phyloP scores from a whole-genome alignment of 2,888 invertebrate genomes.

The Rhogogaster chlorosoma region DNA sequence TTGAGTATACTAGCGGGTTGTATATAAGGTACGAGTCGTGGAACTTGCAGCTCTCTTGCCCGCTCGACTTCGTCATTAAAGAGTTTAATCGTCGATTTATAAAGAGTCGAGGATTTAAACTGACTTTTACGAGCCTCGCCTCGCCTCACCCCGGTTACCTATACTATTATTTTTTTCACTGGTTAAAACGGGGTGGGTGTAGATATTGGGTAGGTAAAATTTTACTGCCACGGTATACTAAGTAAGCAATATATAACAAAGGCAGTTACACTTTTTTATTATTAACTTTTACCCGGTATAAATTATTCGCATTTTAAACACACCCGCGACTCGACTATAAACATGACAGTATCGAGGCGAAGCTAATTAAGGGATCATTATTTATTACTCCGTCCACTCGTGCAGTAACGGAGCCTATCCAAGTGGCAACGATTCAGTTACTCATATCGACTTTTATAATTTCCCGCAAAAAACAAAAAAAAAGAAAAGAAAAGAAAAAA shows the following conservation, averaged over 20 bases:
- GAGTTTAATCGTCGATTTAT: constrained; percentile 37
- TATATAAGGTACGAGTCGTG: not conserved
- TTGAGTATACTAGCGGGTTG: not conserved
- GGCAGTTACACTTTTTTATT: not conserved
- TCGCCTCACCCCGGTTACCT: not conserved
- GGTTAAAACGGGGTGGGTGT: not conserved
- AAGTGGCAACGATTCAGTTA: not conserved
- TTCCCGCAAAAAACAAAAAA: not conserved
- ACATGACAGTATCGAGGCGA: constrained; percentile 28
- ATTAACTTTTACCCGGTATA: not conserved
- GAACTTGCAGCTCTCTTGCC: not conserved
- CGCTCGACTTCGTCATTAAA: not conserved
- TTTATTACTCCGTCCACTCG: constrained; percentile 13
- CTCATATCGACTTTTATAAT: not conserved
- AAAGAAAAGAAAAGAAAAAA: too few relatives aligned
- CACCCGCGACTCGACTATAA: not conserved
- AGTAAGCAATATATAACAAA: not conserved
- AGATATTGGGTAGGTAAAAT: not conserved
- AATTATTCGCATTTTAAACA: constrained; percentile 30
- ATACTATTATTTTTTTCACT: not conserved
- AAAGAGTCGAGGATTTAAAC: constrained; percentile 24
- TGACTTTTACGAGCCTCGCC: constrained; percentile 44
- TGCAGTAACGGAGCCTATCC: too few relatives aligned
- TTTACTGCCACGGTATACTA: not conserved
- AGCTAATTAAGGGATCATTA: constrained; percentile 28